Percentiles rank a stretch among this genome's conserved stretches.
Conservation (phyloP, 2,113 vertebrate species). For the Cyprinus carpio region DNA sequence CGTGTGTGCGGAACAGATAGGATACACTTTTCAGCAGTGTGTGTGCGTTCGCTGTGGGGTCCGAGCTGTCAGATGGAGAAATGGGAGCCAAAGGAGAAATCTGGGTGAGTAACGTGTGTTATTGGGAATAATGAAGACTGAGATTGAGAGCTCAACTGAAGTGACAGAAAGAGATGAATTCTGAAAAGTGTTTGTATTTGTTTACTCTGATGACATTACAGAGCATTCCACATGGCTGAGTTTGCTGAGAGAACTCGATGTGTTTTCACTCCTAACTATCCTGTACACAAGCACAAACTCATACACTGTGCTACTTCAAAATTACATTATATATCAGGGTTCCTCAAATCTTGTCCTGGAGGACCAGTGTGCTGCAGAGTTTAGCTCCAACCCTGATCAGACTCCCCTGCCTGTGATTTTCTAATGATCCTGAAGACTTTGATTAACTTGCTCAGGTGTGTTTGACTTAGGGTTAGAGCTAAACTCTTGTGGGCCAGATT, state of each 20-base stretch:
- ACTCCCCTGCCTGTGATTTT: too few species aligned
- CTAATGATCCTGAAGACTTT: too few species aligned
- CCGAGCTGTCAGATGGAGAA: constrained; percentile 33
- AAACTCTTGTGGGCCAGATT: too few species aligned
- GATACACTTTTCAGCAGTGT: background rate
- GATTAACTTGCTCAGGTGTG: too few species aligned
- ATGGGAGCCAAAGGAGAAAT: constrained; percentile 12
- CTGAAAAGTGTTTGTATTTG: constrained; percentile 50
- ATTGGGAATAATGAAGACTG: background rate
- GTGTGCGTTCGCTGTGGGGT: constrained; percentile 18
- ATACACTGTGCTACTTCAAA: too few species aligned
- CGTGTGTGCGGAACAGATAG: background rate
- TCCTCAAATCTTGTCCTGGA: too few species aligned
- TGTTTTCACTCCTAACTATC: background rate
- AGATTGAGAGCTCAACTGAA: background rate
- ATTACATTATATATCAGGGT: too few species aligned
- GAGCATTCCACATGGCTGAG: constrained; percentile 51
- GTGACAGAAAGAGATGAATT: constrained; percentile 34
- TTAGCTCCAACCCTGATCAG: too few species aligned
- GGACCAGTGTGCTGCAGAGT: too few species aligned
- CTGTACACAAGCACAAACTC: background rate
- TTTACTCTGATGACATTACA: constrained; percentile 55
- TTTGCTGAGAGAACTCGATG: constrained; percentile 40
- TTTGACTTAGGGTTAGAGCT: too few species aligned
- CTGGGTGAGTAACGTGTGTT: background rate